A percentile compares a stretch with the other conserved stretches of the same genome.
phyloP scores from a whole-genome alignment of 2,888 invertebrate genomes.

The Epinotia ramella region DNA sequence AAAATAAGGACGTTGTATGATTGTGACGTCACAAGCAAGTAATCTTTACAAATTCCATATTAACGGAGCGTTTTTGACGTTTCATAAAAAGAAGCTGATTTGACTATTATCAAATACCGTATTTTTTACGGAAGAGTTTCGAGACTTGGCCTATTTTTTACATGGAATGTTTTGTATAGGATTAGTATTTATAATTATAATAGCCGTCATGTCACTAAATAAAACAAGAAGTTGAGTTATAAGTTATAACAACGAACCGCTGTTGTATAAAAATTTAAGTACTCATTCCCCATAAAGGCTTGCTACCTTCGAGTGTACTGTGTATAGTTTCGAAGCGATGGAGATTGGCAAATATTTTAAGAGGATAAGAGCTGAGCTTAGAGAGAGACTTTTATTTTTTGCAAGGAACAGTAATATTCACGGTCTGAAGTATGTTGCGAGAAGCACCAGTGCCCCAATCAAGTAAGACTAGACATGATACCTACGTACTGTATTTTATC shows the following conservation, averaged over 20 bases:
- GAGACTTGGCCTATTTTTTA: no score
- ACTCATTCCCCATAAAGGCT: not conserved
- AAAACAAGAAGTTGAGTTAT: not conserved
- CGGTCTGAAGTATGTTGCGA: slow-evolving; percentile 84
- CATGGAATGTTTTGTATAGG: no score
- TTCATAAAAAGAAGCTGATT: no score
- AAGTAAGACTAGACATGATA: slow-evolving; percentile 66
- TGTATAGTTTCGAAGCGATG: not conserved
- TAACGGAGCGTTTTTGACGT: no score
- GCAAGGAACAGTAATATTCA: slow-evolving; percentile 75
- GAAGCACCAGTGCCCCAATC: slow-evolving; percentile 76
- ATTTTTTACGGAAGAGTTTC: no score
- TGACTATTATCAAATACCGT: no score
- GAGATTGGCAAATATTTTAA: not conserved
- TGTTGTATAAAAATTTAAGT: not conserved
- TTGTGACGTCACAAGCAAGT: no score
- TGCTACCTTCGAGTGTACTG: not conserved
- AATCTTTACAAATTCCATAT: no score
- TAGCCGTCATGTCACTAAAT: slow-evolving; percentile 11
- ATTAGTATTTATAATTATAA: not conserved
- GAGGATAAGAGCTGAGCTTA: slow-evolving; percentile 1
- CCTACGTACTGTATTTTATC: no score
- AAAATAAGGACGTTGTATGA: no score
- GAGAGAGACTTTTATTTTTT: slow-evolving; percentile 58
- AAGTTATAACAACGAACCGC: not conserved